Evolutionary conservation across 2,888 invertebrate species (phyloP), one percentile per base, ranked within the genome.

Genomic region (Acanthosoma haemorrhoidale): DNA sequence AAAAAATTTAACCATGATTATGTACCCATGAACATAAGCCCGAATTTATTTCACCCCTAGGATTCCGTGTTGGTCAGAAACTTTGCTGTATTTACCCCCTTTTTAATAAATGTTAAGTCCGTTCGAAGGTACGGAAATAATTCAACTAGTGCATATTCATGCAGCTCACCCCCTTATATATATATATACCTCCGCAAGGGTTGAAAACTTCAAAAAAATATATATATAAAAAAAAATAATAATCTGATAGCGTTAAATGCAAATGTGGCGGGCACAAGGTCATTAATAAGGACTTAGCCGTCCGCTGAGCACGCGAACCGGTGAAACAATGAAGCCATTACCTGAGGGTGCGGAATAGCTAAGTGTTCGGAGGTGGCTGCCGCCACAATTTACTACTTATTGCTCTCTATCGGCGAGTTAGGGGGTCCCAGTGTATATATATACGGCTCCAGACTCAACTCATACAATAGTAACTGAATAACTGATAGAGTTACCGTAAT

Each of bases 231-330:
- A 2, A 2, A 25, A 51, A 51, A 51, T 25, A 51, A 13, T 3
- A 51, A 51, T 51, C 51, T 51, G 51, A 51, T 51, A 51, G 51
- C 51, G 25, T 51, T 51, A 51, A 25, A 51, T 51, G 51, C 51
- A 51, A 51, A 51, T 51, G 25, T 25, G 51, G n/a, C 51, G 21
- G 51, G 25, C 21, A 21, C n/a, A 51, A 51, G 29, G 25, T 51
- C 51, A 51, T 51, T 51, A 51, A 51, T 51, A 51, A 51, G 51
- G 51, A 25, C 29, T 51, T 51, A 51, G 51, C 51, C 25, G 21
- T 51, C 25, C 8, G 25, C 51, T 21, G 25, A 51, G 51, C 51
- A 51, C 51, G 51, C 51, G 51, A 51, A 51, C 25, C 25, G 5
- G n/a, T n/a, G 25, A 25, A 51, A 51, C 51, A 51, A 51, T 51